Conservation (phyloP, 53 echinoderm and acorn worm genomes). For the Pentamera pediparva region DNA sequence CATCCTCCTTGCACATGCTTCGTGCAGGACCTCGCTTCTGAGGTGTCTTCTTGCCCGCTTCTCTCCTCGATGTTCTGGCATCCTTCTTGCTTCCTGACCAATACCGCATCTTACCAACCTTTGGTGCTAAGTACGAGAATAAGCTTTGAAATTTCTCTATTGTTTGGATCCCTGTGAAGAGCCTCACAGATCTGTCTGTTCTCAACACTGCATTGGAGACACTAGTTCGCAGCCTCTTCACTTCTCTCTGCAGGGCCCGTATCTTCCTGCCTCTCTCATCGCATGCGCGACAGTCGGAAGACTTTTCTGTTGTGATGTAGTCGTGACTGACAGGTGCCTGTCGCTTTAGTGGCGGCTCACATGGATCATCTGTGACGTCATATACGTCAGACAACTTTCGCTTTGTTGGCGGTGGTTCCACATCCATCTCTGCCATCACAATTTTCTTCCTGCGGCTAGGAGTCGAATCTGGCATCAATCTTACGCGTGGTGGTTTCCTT, state of each 20-base stretch:
- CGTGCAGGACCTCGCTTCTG: conserved; percentile 30
- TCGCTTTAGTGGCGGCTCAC: no score
- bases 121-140: conserved; percentile 13
- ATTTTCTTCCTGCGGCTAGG: background rate
- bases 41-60: conserved; percentile 6
- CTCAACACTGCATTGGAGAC: background rate
- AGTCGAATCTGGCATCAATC: no score
- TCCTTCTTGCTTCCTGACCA: conserved; percentile 20
- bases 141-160: conserved; percentile 18
- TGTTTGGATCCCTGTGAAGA: conserved; percentile 32
- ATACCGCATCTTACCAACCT: conserved; percentile 17
- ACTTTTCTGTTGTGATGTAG: no score
- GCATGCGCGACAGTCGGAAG: background rate
- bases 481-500: background rate
- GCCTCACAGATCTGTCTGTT: conserved; percentile 11
- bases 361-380: no score
- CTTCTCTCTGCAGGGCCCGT: background rate
- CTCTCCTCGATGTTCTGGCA: background rate
- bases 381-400: no score
- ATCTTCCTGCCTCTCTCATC: background rate
- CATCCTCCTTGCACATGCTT: background rate
- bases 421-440: background rate
- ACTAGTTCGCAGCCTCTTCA: background rate
- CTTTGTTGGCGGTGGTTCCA: background rate
- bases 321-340: no score